A percentile compares a stretch with the other conserved stretches of the same genome.
Evolutionary conservation across 1,140 invertebrate genomes (phyloP).

Genomic region (Halictus rubicundus): DNA sequence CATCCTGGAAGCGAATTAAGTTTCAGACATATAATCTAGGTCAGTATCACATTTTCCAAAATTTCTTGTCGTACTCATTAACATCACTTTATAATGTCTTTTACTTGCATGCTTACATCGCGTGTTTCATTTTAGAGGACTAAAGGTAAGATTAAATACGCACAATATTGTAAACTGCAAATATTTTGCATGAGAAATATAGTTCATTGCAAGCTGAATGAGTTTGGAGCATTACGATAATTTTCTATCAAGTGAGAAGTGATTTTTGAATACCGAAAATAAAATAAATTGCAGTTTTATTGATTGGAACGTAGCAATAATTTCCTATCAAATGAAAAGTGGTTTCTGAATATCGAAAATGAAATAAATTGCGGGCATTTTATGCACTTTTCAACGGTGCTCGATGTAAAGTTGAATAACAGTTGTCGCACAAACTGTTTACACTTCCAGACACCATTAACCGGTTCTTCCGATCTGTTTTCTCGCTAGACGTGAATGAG

Average conservation of each 20-base stretch:
- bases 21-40: too few relatives aligned
- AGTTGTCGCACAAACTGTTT: not conserved
- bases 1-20: too few relatives aligned
- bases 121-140: not conserved
- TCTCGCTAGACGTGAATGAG: constrained; percentile 85
- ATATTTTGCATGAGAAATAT: too few relatives aligned
- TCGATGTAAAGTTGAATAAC: too few relatives aligned
- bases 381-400: too few relatives aligned
- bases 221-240: too few relatives aligned
- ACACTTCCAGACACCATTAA: not conserved
- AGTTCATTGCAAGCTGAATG: too few relatives aligned
- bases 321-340: not conserved
- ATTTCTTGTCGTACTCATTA: not conserved
- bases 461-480: not conserved
- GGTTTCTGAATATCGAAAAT: not conserved
- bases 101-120: not conserved
- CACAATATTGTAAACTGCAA: not conserved
- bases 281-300: not conserved
- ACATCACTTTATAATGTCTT: not conserved
- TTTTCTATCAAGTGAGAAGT: not conserved
- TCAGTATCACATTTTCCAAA: too few relatives aligned
- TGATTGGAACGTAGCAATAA: too few relatives aligned
- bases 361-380: not conserved
- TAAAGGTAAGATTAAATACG: not conserved
- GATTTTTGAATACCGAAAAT: not conserved